These are phyloP conservation scores for Characodon lateralis DNA, from an alignment of 2,797 vertebrate genomes.

Conservation along the genomic window DNA sequence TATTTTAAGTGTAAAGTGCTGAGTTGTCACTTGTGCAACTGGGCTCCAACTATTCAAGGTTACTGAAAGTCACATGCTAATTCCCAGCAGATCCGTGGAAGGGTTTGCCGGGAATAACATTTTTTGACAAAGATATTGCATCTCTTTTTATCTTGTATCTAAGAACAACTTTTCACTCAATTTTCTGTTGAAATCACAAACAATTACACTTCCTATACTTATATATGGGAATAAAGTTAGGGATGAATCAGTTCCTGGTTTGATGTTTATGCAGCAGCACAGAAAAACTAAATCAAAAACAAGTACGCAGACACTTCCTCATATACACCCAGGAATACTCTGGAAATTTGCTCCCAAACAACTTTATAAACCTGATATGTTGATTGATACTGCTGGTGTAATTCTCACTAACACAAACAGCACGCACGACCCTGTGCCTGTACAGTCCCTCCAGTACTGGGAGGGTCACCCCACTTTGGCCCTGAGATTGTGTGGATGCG, in stretches of 20 bases:
- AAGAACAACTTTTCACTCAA: constrained; percentile 38
- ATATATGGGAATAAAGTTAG: constrained; percentile 65
- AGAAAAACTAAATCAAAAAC: constrained; percentile 31
- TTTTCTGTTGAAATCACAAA: constrained; percentile 59
- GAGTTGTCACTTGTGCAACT: too few species aligned
- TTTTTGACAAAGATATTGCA: constrained; percentile 31
- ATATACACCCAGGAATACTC: constrained; percentile 22
- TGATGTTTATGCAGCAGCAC: constrained; percentile 39
- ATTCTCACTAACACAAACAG: constrained; percentile 69
- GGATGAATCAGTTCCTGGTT: constrained; percentile 58
- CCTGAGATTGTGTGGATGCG: constrained; percentile 73
- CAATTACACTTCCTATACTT: constrained; percentile 67
- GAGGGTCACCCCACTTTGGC: constrained; percentile 64
- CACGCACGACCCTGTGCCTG: constrained; percentile 51
- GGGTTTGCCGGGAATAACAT: background rate
- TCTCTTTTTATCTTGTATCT: constrained; percentile 36
- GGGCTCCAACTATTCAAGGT: too few species aligned
- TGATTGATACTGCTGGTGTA: constrained; percentile 63
- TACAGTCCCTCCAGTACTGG: constrained; percentile 67
- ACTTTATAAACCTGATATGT: constrained; percentile 64
- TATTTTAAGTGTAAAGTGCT: too few species aligned
- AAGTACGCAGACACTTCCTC: constrained; percentile 15
- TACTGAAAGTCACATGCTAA: background rate
- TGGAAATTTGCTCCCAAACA: constrained; percentile 43
- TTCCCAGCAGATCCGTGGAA: background rate